Evolutionary conservation across 2,113 vertebrate genomes (phyloP), one percentile per base, ranked within the genome.

Genomic region (Paralichthys olivaceus): DNA sequence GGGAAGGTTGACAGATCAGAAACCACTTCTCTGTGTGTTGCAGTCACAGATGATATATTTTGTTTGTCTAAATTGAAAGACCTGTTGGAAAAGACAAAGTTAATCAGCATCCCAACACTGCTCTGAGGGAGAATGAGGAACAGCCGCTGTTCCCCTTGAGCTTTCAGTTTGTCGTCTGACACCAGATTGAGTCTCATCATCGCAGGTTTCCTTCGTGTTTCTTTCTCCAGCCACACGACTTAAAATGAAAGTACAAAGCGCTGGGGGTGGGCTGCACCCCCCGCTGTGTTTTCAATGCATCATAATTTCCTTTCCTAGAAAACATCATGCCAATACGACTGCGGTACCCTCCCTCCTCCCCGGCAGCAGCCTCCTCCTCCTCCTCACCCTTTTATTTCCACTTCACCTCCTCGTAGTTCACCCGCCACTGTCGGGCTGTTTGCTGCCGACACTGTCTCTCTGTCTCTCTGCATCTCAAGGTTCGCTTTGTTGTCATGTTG

Each of bases 401-500:
- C 83, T 61, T 84, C 75, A 72, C 69, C 59, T 82, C 66, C 25
- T 68, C 4, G 0, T 59, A 22, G 57, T 80, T 80, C 80, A 40
- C 34, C 64, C 64, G 23, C 56, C 3, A 8, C 58, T 49, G 65
- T 72, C 73, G 29, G 26, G 51, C 63, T 40, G 40, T 68, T 71
- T 70, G 69, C 51, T 75, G 25, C 72, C 25, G 68, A 78, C 69
- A 64, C 76, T 69, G 3, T 53, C 54, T 68, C 59, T 20, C 29
- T 0, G 29, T 55, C 76, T 26, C 40, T 72, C 34, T 60, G 29
- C 56, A 67, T 80, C 80, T 84, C 58, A 53, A 61, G 77, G 78
- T 81, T 87, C 54, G 69, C 81, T 81, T 87, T 4, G 13, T 54
- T 65, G 78, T 75, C 80, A 69, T 59, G 62, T 69, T 63, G 67